Conservation (phyloP, 2,797 vertebrate species). For the Myotis pilosus region DNA sequence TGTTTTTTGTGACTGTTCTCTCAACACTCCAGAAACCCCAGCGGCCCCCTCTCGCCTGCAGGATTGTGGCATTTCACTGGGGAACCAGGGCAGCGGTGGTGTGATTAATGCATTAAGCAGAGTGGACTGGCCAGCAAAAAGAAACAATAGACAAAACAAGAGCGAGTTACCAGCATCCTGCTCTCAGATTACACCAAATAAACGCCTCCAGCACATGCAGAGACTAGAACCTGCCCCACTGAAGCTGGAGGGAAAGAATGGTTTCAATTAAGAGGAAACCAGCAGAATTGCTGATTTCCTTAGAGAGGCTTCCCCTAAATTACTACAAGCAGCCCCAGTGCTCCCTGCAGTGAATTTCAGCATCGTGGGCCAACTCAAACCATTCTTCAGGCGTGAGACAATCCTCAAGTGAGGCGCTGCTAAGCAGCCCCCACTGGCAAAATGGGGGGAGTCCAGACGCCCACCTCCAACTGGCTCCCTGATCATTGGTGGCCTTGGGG, state of each 20-base stretch:
- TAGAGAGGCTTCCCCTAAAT: conserved; percentile 52
- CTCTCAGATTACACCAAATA: conserved; percentile 47
- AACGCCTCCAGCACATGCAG: not conserved
- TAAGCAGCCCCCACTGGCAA: not conserved
- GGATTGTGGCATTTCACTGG: not conserved
- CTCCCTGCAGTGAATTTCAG: not conserved
- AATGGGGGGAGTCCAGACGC: not conserved
- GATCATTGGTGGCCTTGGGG: not conserved
- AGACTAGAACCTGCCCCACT: not conserved
- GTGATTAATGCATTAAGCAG: not conserved
- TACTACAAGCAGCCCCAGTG: conserved; percentile 30
- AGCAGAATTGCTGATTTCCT: conserved; percentile 33
- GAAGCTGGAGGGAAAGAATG: conserved; percentile 2
- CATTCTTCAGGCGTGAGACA: conserved; percentile 39
- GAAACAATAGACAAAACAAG: conserved; percentile 52
- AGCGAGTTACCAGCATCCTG: not conserved
- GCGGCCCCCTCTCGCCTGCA: not conserved
- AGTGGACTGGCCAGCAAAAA: not conserved
- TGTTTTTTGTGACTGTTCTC: not conserved
- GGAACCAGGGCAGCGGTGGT: not conserved
- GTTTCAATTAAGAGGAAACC: conserved; percentile 57
- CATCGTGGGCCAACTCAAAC: conserved; percentile 17
- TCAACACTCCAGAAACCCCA: not conserved
- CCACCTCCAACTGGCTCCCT: not conserved
- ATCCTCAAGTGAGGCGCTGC: not conserved